These are phyloP conservation scores for Sisyra terminalis DNA, from an alignment of 2,888 invertebrate genomes.

Conservation along the genomic window DNA sequence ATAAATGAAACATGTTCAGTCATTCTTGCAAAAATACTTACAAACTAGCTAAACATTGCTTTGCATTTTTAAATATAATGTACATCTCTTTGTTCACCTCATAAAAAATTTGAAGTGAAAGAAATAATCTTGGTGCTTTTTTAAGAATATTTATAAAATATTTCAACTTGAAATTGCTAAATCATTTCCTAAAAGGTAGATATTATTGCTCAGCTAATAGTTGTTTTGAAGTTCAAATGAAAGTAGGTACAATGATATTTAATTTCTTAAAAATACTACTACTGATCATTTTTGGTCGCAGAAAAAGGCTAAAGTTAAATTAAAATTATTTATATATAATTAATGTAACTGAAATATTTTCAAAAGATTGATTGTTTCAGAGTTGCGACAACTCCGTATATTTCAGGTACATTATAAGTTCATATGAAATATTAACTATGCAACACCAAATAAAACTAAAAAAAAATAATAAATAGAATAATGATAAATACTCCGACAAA, in stretches of 20 bases:
- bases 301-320: too few species aligned
- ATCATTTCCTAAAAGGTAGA: not conserved
- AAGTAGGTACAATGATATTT: too few species aligned
- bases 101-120: too few species aligned
- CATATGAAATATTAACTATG: not conserved
- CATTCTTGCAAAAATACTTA: too few species aligned
- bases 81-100: too few species aligned
- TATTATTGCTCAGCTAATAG: constrained; percentile 1
- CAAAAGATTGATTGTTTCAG: not conserved
- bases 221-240: not conserved
- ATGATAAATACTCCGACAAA: not conserved
- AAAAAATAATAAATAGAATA: not conserved
- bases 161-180: not conserved
- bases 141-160: not conserved
- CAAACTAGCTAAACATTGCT: too few species aligned
- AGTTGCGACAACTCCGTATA: not conserved
- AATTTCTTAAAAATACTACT: too few species aligned
- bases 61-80: too few species aligned
- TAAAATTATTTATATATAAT: too few species aligned
- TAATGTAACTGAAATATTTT: constrained; percentile 5
- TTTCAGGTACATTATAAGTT: not conserved
- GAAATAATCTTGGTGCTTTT: not conserved
- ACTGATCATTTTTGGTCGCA: too few species aligned
- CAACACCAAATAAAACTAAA: not conserved
- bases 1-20: too few species aligned